A percentile compares a stretch with the other conserved stretches of the same genome.
phyloP scores from a whole-genome alignment of 2,888 invertebrate species.

The Ligdia adustata region DNA sequence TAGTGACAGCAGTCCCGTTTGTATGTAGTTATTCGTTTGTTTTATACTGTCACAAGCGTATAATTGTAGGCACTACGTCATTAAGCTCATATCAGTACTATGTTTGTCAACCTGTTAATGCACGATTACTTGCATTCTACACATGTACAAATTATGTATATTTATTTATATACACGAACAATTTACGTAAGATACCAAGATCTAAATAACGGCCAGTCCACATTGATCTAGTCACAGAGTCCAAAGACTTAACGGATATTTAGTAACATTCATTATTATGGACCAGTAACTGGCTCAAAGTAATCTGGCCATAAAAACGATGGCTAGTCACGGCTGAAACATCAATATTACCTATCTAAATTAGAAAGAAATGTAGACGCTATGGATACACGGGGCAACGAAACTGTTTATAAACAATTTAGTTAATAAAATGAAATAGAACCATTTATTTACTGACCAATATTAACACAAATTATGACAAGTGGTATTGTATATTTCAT shows the following conservation, averaged over 20 bases:
- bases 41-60: slow-evolving; percentile 76
- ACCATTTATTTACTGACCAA: too few relatives aligned
- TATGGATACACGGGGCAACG: slow-evolving; percentile 9
- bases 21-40: slow-evolving; percentile 50
- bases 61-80: slow-evolving; percentile 86
- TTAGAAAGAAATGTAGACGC: slow-evolving; percentile 22
- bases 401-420: too few relatives aligned
- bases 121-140: slow-evolving; percentile 74
- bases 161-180: slow-evolving; percentile 65
- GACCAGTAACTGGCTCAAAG: slow-evolving; percentile 18
- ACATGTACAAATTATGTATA: slow-evolving; percentile 70
- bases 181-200: slow-evolving; percentile 46
- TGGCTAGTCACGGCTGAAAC: slow-evolving; percentile 27
- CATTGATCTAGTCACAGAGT: slow-evolving; percentile 19
- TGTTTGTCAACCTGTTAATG: slow-evolving; percentile 76
- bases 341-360: slow-evolving; percentile 27
- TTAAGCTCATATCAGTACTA: slow-evolving; percentile 88
- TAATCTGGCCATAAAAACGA: slow-evolving; percentile 26
- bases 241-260: background rate
- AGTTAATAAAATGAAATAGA: too few relatives aligned
- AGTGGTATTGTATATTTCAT: too few relatives aligned
- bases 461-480: too few relatives aligned
- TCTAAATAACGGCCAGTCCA: slow-evolving; percentile 43
- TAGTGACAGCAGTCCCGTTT: slow-evolving; percentile 22
- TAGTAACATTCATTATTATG: background rate